Evolutionary conservation across 2,113 vertebrate species (phyloP).

Genomic region (Carassius carassius): DNA sequence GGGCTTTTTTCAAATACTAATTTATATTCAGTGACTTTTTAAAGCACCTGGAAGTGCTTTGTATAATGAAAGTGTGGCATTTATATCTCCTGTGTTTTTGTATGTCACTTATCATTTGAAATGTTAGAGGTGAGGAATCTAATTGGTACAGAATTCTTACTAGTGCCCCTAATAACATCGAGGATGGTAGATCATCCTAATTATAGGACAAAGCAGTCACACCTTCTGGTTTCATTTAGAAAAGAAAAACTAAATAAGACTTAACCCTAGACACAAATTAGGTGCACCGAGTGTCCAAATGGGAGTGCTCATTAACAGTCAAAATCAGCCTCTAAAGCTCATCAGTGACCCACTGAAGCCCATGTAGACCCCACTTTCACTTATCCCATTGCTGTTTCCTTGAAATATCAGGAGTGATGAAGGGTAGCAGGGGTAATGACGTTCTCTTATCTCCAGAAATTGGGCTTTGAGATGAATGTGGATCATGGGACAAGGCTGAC

Average conservation of each 20-base stretch:
- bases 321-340: neutral
- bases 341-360: neutral
- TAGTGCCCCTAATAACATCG: neutral
- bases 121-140: neutral
- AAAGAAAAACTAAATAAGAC: neutral
- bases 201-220: neutral
- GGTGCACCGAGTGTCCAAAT: neutral
- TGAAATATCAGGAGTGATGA: conserved; percentile 39
- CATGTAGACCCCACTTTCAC: conserved; percentile 1
- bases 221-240: neutral
- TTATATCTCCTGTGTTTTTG: conserved; percentile 8
- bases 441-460: conserved; percentile 52
- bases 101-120: neutral
- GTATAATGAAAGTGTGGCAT: neutral
- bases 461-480: conserved; percentile 36
- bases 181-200: neutral
- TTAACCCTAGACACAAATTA: neutral
- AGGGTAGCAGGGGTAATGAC: conserved; percentile 50
- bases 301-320: conserved; percentile 1
- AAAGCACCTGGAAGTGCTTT: conserved; percentile 4
- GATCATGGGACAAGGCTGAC: conserved; percentile 26
- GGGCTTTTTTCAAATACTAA: neutral
- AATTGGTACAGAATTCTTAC: conserved; percentile 18
- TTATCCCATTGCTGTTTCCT: conserved; percentile 2
- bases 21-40: conserved; percentile 18